A percentile compares a stretch with the other conserved stretches of the same genome.
phyloP scores from a whole-genome alignment of 1,140 invertebrate genomes.

The Glossosoma conforme region DNA sequence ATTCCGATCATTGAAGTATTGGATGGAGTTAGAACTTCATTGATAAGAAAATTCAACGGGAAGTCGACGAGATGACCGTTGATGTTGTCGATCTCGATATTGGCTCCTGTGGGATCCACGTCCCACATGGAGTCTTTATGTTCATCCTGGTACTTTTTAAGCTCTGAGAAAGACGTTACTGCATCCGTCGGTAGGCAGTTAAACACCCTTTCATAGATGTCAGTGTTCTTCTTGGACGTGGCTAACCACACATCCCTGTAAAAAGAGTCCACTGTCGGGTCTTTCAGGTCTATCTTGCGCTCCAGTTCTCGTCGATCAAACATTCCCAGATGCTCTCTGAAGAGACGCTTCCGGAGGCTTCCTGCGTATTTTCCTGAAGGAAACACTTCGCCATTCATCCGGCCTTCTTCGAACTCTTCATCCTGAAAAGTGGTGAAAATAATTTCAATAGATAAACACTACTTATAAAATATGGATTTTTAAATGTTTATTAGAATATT shows the following conservation, averaged over 20 bases:
- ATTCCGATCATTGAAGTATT: conserved; percentile 77
- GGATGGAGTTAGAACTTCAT: conserved; percentile 76
- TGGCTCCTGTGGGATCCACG: conserved; percentile 64
- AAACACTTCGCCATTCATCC: conserved; percentile 76
- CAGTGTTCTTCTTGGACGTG: conserved; percentile 74
- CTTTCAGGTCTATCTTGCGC: conserved; percentile 57
- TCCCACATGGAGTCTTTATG: conserved; percentile 56
- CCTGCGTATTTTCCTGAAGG: conserved; percentile 81
- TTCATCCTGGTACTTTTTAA: conserved; percentile 67
- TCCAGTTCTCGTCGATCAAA: conserved; percentile 48
- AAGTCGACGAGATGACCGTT: conserved; percentile 82
- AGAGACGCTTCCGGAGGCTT: conserved; percentile 75
- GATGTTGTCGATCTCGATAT: conserved; percentile 65
- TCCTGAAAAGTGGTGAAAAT: conserved; percentile 53
- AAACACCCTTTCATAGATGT: conserved; percentile 85
- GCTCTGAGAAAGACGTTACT: conserved; percentile 66
- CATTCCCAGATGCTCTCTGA: conserved; percentile 83
- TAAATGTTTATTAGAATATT: too few relatives aligned
- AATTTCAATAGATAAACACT: background rate
- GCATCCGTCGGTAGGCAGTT: conserved; percentile 78
- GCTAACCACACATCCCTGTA: conserved; percentile 77
- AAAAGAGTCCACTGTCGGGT: conserved; percentile 72
- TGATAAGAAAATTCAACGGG: conserved; percentile 78
- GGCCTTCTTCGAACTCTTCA: conserved; percentile 70
- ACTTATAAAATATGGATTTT: too few relatives aligned